Conservation (phyloP, 2,113 vertebrate genomes). For the Ranitomeya imitator region DNA sequence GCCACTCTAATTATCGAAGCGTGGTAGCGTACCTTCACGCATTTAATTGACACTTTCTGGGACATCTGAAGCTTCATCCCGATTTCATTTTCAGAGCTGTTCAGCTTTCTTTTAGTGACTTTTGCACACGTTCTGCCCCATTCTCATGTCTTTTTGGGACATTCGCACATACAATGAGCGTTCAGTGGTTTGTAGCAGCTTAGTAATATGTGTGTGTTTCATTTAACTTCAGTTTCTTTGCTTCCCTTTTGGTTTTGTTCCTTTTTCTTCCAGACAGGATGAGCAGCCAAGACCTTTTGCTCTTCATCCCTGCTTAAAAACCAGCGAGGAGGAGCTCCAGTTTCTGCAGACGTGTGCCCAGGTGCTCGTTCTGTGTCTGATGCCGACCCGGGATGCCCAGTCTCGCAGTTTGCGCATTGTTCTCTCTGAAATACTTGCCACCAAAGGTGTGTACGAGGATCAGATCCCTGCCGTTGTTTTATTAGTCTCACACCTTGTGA, state of each 20-base stretch:
- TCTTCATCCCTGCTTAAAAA: constrained; percentile 86
- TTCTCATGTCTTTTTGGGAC: not conserved
- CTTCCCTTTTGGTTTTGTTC: constrained; percentile 25
- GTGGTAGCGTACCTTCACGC: too few relatives aligned
- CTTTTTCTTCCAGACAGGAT: constrained; percentile 79
- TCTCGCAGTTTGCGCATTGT: constrained; percentile 89
- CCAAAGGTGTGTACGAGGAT: constrained; percentile 80
- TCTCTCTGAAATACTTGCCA: constrained; percentile 94
- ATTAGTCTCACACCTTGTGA: not conserved
- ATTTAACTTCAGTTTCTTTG: constrained; percentile 55
- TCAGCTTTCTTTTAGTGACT: too few relatives aligned
- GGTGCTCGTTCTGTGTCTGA: constrained; percentile 87
- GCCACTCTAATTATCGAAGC: too few relatives aligned
- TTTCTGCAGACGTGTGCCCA: constrained; percentile 91
- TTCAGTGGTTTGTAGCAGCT: not conserved
- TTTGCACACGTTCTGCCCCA: too few relatives aligned
- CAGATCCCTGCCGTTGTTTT: not conserved
- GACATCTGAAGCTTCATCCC: too few relatives aligned
- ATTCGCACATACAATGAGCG: not conserved
- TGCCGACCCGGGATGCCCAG: constrained; percentile 87
- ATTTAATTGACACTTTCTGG: too few relatives aligned
- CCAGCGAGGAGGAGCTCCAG: constrained; percentile 83
- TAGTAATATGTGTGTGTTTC: constrained; percentile 11
- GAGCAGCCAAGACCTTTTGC: constrained; percentile 85
- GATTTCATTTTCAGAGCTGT: too few relatives aligned